A percentile compares a stretch with the other conserved stretches of the same genome.
Conservation (phyloP, 92 coral and sea anemone species). For the Parazoanthus atlanticus region DNA sequence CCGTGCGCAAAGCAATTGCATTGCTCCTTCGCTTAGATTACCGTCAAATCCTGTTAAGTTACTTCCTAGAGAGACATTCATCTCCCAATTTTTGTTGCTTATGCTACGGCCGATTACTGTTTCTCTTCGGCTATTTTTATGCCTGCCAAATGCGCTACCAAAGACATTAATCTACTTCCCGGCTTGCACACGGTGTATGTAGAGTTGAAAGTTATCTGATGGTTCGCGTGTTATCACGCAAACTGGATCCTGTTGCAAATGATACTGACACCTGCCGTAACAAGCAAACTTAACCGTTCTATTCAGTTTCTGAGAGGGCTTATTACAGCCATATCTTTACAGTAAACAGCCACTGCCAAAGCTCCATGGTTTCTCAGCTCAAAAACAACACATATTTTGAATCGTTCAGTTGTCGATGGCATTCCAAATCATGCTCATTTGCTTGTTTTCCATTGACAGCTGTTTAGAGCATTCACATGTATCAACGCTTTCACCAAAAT, state of each 20-base stretch:
- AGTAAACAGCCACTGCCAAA: not conserved
- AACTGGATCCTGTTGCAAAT: not conserved
- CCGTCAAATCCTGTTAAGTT: constrained; percentile 1
- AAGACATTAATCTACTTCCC: not conserved
- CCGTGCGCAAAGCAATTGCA: constrained; percentile 5
- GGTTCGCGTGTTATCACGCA: not conserved
- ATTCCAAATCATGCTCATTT: constrained; percentile 8
- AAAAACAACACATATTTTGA: not conserved
- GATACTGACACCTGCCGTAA: constrained; percentile 12
- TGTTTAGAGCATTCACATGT: constrained; percentile 26
- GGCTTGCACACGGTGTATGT: not conserved
- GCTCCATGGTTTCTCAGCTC: not conserved
- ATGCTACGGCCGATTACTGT: not conserved
- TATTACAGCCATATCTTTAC: constrained; percentile 1
- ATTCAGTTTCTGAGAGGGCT: not conserved
- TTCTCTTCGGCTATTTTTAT: not conserved
- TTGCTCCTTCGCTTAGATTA: not conserved
- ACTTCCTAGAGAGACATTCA: constrained; percentile 5
- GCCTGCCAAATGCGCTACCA: not conserved
- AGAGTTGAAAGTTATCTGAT: constrained; percentile 9
- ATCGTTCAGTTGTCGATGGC: constrained; percentile 17
- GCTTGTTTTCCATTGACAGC: constrained; percentile 15
- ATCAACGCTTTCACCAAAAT: constrained; percentile 19
- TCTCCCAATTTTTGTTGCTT: not conserved
- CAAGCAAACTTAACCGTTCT: constrained; percentile 12